Evolutionary conservation across 1,140 invertebrate genomes (phyloP).

Genomic region (Drosophila trapezifrons): DNA sequence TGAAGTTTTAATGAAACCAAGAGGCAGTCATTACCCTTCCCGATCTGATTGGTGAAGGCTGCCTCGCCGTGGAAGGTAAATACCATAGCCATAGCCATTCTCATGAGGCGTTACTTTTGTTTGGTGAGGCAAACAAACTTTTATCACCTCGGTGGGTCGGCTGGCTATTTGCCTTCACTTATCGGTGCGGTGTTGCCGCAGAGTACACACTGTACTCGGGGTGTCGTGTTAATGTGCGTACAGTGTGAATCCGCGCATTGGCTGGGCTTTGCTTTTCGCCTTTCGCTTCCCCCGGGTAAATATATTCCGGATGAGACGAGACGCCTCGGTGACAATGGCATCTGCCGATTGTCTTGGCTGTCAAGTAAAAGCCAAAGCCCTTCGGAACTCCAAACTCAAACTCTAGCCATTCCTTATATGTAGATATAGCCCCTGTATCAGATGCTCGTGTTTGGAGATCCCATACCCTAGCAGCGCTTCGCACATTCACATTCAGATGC

Average conservation of each 20-base stretch:
- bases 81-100: constrained; percentile 20
- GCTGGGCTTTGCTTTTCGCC: constrained; percentile 26
- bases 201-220: constrained; percentile 43
- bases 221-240: constrained; percentile 45
- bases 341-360: constrained; percentile 63
- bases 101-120: constrained; percentile 67
- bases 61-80: constrained; percentile 8
- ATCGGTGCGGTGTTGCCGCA: constrained; percentile 60
- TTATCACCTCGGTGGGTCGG: constrained; percentile 59
- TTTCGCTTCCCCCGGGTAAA: constrained; percentile 24
- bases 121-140: constrained; percentile 73
- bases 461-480: constrained; percentile 12
- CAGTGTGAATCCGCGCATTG: constrained; percentile 42
- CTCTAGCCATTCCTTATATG: background rate
- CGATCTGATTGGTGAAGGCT: constrained; percentile 40
- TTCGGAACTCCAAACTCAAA: too few species aligned
- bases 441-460: constrained; percentile 34
- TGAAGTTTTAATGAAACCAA: constrained; percentile 40
- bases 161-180: constrained; percentile 75
- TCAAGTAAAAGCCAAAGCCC: constrained; percentile 17
- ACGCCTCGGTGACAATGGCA: constrained; percentile 47
- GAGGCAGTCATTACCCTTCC: constrained; percentile 14
- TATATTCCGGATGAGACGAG: constrained; percentile 16
- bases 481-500: constrained; percentile 51
- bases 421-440: constrained; percentile 36